Percentiles rank a stretch among this genome's conserved stretches.
Conservation (phyloP, 2,113 vertebrate genomes). For the Pomatorhinus ruficollis region DNA sequence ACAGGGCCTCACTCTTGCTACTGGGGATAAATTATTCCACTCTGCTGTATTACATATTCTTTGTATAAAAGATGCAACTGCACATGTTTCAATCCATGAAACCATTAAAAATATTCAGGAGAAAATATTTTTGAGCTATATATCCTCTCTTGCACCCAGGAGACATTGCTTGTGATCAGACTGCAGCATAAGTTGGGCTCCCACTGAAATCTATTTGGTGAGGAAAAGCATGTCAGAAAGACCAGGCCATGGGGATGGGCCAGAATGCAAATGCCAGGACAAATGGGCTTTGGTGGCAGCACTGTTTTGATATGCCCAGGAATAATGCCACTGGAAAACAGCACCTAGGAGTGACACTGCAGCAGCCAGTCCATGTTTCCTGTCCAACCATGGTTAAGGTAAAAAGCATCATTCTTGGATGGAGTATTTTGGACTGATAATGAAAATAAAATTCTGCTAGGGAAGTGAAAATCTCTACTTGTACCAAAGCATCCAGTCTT, state of each 20-base stretch:
- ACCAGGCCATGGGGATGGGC: background rate
- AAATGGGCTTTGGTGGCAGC: background rate
- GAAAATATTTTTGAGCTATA: constrained; percentile 65
- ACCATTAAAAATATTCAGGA: constrained; percentile 67
- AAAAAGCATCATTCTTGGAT: background rate
- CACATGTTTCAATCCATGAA: constrained; percentile 66
- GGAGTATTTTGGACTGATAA: background rate
- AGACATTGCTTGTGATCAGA: constrained; percentile 45
- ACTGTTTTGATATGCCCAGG: background rate
- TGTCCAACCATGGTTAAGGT: background rate
- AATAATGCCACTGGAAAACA: background rate
- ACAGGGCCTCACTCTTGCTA: constrained; percentile 63
- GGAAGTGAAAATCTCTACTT: background rate
- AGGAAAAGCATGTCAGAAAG: constrained; percentile 16
- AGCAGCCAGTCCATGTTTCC: background rate
- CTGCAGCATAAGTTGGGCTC: constrained; percentile 11
- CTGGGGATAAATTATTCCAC: constrained; percentile 74
- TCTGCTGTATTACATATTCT: constrained; percentile 69
- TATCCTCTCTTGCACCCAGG: constrained; percentile 9
- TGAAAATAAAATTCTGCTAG: background rate
- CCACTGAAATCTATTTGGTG: constrained; percentile 63
- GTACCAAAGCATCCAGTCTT: background rate
- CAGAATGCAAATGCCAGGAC: constrained; percentile 19
- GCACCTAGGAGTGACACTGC: background rate
- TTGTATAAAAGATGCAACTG: constrained; percentile 69